Conservation (phyloP, 2,797 vertebrate species). For the Chloroceryle amazona region DNA sequence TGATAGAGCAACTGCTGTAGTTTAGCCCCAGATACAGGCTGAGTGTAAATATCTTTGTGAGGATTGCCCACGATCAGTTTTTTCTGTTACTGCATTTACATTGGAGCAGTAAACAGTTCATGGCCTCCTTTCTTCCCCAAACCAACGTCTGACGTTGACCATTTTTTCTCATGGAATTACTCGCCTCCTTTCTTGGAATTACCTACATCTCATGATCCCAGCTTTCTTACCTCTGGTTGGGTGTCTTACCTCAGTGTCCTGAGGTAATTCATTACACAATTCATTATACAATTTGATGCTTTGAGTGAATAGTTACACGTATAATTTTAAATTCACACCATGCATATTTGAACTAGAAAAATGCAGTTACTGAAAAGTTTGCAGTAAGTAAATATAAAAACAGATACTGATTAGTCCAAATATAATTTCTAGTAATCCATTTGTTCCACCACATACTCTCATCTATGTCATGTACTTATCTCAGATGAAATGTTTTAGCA, state of each 20-base stretch:
- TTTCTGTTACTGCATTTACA: neutral
- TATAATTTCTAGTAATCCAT: constrained; percentile 35
- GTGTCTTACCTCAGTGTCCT: neutral
- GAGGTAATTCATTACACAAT: neutral
- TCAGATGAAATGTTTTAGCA: constrained; percentile 26
- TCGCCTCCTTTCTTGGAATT: neutral
- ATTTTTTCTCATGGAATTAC: neutral
- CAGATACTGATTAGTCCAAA: constrained; percentile 35
- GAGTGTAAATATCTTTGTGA: neutral
- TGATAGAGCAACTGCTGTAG: too few species aligned
- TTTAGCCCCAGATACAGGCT: too few species aligned
- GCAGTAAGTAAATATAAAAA: constrained; percentile 33
- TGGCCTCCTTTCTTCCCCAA: neutral
- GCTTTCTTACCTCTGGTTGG: neutral
- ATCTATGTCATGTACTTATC: neutral
- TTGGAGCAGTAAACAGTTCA: neutral
- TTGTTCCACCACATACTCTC: constrained; percentile 23
- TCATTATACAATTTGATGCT: neutral
- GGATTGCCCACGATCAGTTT: neutral
- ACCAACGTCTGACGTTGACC: neutral
- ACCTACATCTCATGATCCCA: accelerated
- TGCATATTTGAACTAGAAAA: constrained; percentile 26
- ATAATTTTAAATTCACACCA: neutral
- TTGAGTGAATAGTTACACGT: neutral
- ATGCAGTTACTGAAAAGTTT: constrained; percentile 17